Evolutionary conservation across 2,888 invertebrate species (phyloP).

Genomic region (Morpho helenor): DNA sequence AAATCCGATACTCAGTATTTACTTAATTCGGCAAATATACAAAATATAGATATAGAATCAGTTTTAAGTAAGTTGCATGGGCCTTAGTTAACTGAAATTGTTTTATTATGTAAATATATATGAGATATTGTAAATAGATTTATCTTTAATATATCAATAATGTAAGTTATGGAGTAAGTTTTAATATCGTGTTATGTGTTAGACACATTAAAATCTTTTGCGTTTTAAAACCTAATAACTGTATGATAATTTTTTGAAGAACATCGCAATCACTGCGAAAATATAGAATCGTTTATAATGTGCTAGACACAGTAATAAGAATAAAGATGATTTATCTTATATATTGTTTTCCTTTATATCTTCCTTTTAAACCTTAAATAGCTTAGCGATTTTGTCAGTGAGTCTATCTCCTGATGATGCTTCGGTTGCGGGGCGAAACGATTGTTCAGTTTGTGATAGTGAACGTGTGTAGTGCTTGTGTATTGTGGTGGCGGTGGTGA

Average conservation of each 20-base stretch:
- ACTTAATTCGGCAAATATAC: slow-evolving; percentile 57
- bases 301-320: slow-evolving; percentile 2
- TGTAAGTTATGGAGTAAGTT: neutral
- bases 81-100: slow-evolving; percentile 36
- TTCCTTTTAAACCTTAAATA: too few relatives aligned
- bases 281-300: neutral
- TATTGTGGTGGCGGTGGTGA: too few relatives aligned
- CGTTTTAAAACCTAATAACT: neutral
- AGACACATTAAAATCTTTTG: too few relatives aligned
- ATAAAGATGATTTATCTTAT: neutral
- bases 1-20: slow-evolving; percentile 56
- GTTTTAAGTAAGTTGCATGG: slow-evolving; percentile 70
- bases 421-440: too few relatives aligned
- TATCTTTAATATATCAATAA: slow-evolving; percentile 3
- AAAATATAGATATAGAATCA: slow-evolving; percentile 70
- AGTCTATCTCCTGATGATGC: too few relatives aligned
- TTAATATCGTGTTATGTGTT: too few relatives aligned
- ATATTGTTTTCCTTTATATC: neutral
- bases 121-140: neutral
- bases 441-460: too few relatives aligned
- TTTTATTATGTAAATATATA: too few relatives aligned
- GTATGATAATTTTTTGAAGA: neutral
- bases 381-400: too few relatives aligned
- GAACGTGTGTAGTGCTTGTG: too few relatives aligned
- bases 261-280: too few relatives aligned